phyloP scores from a whole-genome alignment of 2,888 invertebrate species.

The Miltochrista miniata region DNA sequence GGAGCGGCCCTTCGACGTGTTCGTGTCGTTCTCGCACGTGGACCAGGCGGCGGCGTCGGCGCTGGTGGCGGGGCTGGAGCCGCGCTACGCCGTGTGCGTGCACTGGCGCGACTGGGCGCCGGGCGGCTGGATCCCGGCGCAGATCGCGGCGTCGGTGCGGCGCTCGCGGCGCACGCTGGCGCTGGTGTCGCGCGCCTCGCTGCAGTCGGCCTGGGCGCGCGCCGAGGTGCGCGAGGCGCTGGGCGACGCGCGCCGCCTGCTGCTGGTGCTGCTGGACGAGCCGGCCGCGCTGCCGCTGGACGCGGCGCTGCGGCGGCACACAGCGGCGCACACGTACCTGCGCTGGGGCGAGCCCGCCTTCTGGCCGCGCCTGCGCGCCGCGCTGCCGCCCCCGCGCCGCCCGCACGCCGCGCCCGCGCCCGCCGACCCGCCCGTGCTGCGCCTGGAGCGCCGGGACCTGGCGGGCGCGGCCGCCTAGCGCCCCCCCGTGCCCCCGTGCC shows the following conservation, averaged over 20 bases:
- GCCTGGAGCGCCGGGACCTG: not conserved
- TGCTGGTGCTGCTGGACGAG: conserved; percentile 86
- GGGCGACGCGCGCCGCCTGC: conserved; percentile 85
- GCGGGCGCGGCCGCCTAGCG: not conserved
- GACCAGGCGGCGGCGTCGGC: conserved; percentile 88
- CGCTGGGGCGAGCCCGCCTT: conserved; percentile 93
- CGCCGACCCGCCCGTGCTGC: conserved; percentile 72
- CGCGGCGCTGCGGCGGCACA: conserved; percentile 84
- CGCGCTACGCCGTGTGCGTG: conserved; percentile 30
- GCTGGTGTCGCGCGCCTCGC: conserved; percentile 38
- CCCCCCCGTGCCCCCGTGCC: too few species aligned
- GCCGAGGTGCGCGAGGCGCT: conserved; percentile 83
- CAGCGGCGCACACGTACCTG: conserved; percentile 90
- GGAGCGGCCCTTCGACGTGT: conserved; percentile 86
- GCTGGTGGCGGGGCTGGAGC: conserved; percentile 87
- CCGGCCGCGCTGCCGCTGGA: conserved; percentile 83
- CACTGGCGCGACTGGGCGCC: conserved; percentile 39
- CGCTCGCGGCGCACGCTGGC: conserved; percentile 31
- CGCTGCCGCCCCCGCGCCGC: conserved; percentile 67
- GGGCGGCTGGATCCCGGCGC: conserved; percentile 37
- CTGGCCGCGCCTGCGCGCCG: conserved; percentile 90
- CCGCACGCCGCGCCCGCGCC: conserved; percentile 56
- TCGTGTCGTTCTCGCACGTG: conserved; percentile 91
- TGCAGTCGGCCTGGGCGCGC: conserved; percentile 84
- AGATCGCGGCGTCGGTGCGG: conserved; percentile 33